Conservation (phyloP, 2,797 vertebrate genomes). For the Tamandua tetradactyla region DNA sequence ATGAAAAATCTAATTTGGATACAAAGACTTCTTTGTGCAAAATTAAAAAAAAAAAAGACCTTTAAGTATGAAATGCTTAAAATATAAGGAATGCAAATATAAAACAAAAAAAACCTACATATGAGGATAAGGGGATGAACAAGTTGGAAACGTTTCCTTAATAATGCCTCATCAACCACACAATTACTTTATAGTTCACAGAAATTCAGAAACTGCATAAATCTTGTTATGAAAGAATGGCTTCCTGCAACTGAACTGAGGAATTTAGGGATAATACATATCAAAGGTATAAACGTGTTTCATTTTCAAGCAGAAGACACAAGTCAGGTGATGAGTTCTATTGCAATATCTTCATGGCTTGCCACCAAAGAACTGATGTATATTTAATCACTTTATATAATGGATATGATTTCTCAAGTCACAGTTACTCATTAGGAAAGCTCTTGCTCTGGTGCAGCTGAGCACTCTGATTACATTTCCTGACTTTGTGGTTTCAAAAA, state of each 20-base stretch:
- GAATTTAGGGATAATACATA: not conserved
- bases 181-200: not conserved
- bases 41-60: not conserved
- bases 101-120: constrained; percentile 24
- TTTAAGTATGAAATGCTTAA: constrained; percentile 11
- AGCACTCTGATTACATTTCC: constrained; percentile 77
- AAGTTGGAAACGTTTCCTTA: constrained; percentile 15
- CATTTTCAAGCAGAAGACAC: constrained; percentile 31
- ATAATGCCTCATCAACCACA: not conserved
- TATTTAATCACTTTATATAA: constrained; percentile 81
- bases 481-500: constrained; percentile 79
- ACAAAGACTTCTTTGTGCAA: not conserved
- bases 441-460: constrained; percentile 67
- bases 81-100: not conserved
- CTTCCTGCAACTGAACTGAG: not conserved
- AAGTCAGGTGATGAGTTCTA: not conserved
- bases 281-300: constrained; percentile 50
- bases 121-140: not conserved
- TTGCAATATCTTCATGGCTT: constrained; percentile 45
- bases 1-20: not conserved
- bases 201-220: not conserved
- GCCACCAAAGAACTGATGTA: constrained; percentile 76
- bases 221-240: not conserved
- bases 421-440: constrained; percentile 76
- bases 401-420: constrained; percentile 77